Evolutionary conservation across 2,888 invertebrate genomes (phyloP), one percentile per base, ranked within the genome.

Genomic region (Drosophila testacea): DNA sequence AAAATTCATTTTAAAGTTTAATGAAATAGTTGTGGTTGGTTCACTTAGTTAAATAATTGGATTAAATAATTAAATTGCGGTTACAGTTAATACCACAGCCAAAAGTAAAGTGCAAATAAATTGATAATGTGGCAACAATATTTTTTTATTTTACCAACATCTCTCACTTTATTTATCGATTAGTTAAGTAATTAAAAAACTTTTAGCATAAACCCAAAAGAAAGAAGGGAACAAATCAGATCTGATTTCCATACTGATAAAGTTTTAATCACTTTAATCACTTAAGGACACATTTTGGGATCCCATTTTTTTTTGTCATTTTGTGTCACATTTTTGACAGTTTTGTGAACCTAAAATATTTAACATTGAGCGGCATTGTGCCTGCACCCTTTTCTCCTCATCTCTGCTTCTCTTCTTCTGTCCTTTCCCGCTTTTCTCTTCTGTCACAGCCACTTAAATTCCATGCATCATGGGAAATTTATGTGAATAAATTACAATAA

Each of bases 401-500:
- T 6, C 32, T 47, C 34, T 39, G 22, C 10, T 16, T 16, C 32
- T 22, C 36, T 2, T 48, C 6, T 11, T 16, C 16, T 6, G 10
- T 30, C 30, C 11, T 16, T n/a, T 6, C 2, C 1, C 36, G 22
- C 22, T 57, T 22, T 41, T 28, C 11, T 9, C 16, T 34, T 36
- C 44, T 82, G 79, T 82, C 79, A 69, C 47, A 54, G 77, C 70
- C 81, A 83, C 77, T 77, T 72, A 80, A 80, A 83, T 80, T 80
- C 67, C 78, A 83, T 83, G 81, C 78, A 81, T 81, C 81, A 83
- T 74, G 69, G 55, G 62, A 83, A 81, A 81, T 83, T 83, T 81
- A 83, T 81, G 84, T 83, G 81, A 74, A 81, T 81, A 81, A 81
- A 81, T 81, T 81, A 83, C 83, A 83, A 77, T 81, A 73, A 74